A percentile compares a stretch with the other conserved stretches of the same genome.
These are phyloP conservation scores for Tapirus indicus DNA, from an alignment of 2,797 vertebrate genomes.

Conservation along the genomic window DNA sequence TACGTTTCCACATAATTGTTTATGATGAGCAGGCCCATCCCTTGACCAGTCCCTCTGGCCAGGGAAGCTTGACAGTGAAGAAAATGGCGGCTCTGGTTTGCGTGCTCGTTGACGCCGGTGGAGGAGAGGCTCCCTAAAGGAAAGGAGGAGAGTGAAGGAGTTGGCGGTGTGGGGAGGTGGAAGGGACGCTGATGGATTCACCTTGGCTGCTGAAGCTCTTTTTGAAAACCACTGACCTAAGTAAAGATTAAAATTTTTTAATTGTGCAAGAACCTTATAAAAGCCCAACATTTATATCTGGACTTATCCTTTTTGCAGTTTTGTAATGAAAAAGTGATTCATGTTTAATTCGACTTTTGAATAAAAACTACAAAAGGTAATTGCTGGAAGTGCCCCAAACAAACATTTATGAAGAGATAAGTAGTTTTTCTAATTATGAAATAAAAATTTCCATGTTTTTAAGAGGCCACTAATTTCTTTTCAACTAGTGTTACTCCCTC, in stretches of 20 bases:
- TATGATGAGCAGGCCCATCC: neutral
- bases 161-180: neutral
- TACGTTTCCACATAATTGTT: neutral
- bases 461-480: constrained; percentile 34
- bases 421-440: constrained; percentile 2
- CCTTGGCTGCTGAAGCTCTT: neutral
- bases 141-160: neutral
- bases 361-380: constrained; percentile 42
- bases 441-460: constrained; percentile 8
- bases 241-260: neutral
- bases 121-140: neutral
- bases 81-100: neutral
- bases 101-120: neutral
- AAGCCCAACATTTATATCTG: neutral
- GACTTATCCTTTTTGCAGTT: neutral
- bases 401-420: constrained; percentile 9
- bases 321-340: constrained; percentile 35
- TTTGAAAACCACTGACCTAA: constrained; percentile 23
- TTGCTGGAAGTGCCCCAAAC: neutral
- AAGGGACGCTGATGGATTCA: neutral
- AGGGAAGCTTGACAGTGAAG: neutral
- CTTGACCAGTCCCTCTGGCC: neutral
- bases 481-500: neutral
- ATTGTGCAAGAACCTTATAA: neutral
- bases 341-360: constrained; percentile 28